Evolutionary conservation across 1,140 invertebrate genomes (phyloP), one percentile per base, ranked within the genome.

Genomic region (Dolichoris vasculosae): DNA sequence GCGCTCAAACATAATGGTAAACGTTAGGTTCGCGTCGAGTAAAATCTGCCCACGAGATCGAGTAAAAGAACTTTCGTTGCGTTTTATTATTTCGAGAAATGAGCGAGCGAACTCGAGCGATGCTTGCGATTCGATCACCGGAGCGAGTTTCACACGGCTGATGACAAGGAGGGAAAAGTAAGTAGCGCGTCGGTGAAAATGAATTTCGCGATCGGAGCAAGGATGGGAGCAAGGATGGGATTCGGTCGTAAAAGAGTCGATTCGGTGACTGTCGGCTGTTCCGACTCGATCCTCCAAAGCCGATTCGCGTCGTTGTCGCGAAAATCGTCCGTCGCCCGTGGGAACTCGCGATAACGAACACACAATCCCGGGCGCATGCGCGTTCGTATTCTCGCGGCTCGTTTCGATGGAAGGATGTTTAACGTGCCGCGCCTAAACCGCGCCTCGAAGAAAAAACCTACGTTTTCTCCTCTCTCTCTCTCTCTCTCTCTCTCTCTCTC

Each of bases 381-480:
- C 43, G 55, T 40, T 48, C 30, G 43, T 71, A 69, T 78, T 67
- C 82, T 76, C 55, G 71, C 83, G 75, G 63, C 64, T 84, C 64
- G 59, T 80, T 80, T 75, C 48, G 77, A 85, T 80, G 84, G 84
- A 82, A 86, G 85, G 85, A 86, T 86, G 85, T 86, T 86, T 86
- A 82, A 86, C 59, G 80, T 86, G 85, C 85, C 85, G 85, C 85
- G 85, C 85, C 85, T 86, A 82, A 82, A 86, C 79, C 80, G 48
- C 78, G 75, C 83, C 83, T 84, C 55, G 48, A 55, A 75, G 59
- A 83, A 82, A 46, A 77, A 35, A 55, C 75, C 75, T 26, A 26
- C 13, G 35, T 63, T 63, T 75, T 46, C 32, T 63, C 38, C 32
- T 79, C 77, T 67, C 43, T 48, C 48, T 40, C 64, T 51, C 35